Evolutionary conservation across 2,888 invertebrate genomes (phyloP).

Genomic region (Blastobasis adustella): DNA sequence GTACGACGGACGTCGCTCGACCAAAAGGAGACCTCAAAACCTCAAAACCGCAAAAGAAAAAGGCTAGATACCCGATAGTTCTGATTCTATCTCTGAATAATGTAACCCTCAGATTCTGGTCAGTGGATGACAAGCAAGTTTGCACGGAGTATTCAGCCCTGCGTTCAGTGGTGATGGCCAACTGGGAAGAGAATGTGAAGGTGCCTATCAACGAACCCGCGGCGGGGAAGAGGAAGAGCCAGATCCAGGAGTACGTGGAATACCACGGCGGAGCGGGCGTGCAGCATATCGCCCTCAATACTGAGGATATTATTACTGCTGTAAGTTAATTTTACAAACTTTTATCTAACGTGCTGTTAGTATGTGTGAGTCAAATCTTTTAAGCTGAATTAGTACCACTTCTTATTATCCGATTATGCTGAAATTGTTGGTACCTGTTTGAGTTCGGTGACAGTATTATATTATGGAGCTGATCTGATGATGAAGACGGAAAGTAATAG

Average conservation of each 20-base stretch:
- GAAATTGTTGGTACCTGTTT: no score
- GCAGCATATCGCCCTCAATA: constrained; percentile 98
- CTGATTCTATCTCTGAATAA: not conserved
- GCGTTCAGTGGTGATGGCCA: constrained; percentile 97
- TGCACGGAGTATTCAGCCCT: constrained; percentile 97
- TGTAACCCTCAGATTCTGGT: constrained; percentile 86
- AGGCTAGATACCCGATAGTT: no score
- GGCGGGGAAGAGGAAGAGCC: constrained; percentile 93
- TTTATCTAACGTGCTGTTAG: no score
- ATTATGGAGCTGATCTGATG: no score
- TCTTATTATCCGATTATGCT: no score
- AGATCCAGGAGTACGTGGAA: constrained; percentile 98
- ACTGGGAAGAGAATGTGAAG: constrained; percentile 97
- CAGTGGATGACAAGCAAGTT: constrained; percentile 96
- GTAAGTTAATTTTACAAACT: constrained; percentile 66
- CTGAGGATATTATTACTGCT: constrained; percentile 90
- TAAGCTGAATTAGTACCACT: no score
- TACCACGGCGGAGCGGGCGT: constrained; percentile 98
- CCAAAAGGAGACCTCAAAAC: no score
- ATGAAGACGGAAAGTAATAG: no score
- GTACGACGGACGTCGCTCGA: no score
- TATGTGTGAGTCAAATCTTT: no score
- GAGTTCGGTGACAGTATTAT: no score
- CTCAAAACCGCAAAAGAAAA: no score
- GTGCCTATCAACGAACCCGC: constrained; percentile 99